phyloP scores from a whole-genome alignment of 2,888 invertebrate genomes.

The Ophraella communa region DNA sequence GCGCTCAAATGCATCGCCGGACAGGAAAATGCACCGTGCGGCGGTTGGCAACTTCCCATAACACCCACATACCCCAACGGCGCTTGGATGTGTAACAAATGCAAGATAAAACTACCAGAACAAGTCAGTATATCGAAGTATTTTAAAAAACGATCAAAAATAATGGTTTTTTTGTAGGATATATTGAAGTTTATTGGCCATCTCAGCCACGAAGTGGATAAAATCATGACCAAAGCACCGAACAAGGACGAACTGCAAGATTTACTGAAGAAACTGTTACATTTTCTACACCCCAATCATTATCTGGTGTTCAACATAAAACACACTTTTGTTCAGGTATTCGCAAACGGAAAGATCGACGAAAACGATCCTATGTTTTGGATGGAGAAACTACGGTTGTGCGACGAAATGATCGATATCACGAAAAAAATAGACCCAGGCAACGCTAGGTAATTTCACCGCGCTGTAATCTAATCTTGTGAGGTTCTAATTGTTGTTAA shows the following conservation, averaged over 20 bases:
- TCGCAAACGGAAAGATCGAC: constrained; percentile 71
- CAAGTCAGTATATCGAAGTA: constrained; percentile 1
- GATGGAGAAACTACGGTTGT: constrained; percentile 71
- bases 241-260: constrained; percentile 68
- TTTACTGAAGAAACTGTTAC: constrained; percentile 71
- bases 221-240: constrained; percentile 67
- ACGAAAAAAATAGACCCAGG: constrained; percentile 74
- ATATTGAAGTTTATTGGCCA: constrained; percentile 64
- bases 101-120: constrained; percentile 65
- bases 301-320: constrained; percentile 83
- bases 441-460: constrained; percentile 70
- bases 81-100: constrained; percentile 79
- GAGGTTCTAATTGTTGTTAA: no score
- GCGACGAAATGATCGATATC: constrained; percentile 68
- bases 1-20: constrained; percentile 73
- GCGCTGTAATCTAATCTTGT: no score
- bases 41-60: constrained; percentile 70
- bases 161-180: constrained; percentile 16
- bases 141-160: no score
- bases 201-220: constrained; percentile 80
- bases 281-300: constrained; percentile 83
- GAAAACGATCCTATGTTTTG: constrained; percentile 67
- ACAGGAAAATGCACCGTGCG: constrained; percentile 60
- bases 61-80: constrained; percentile 74
- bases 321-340: constrained; percentile 82